These are phyloP conservation scores for Pocillopora grandis DNA, from an alignment of 92 coral and sea anemone species.

Conservation along the genomic window DNA sequence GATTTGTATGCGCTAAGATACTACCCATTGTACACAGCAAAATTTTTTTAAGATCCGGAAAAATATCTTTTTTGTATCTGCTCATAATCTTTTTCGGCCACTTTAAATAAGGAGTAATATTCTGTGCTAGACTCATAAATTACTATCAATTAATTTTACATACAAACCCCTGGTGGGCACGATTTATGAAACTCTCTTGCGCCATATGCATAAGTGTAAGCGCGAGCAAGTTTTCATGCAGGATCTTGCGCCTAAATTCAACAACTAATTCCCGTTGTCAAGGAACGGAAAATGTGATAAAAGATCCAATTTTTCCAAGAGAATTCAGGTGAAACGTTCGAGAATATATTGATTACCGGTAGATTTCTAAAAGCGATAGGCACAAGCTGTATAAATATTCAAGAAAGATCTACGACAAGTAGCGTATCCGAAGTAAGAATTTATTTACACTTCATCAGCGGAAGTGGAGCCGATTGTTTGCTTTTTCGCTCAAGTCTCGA, in stretches of 20 bases:
- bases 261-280: not conserved
- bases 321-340: not conserved
- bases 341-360: not conserved
- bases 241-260: not conserved
- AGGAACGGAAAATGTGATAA: not conserved
- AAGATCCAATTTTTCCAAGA: not conserved
- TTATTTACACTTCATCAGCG: conserved; percentile 22
- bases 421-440: not conserved
- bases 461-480: conserved; percentile 9
- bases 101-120: not conserved
- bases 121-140: not conserved
- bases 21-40: no score
- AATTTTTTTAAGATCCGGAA: no score
- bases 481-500: not conserved
- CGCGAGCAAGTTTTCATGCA: no score
- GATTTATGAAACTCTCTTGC: not conserved
- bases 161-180: not conserved
- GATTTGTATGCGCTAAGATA: no score
- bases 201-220: no score
- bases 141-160: not conserved
- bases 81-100: not conserved
- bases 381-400: conserved; percentile 30
- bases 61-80: no score
- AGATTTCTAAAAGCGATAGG: not conserved
- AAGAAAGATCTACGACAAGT: not conserved